phyloP scores from a whole-genome alignment of 2,888 invertebrate species.

The Acrocyrtus sp. region DNA sequence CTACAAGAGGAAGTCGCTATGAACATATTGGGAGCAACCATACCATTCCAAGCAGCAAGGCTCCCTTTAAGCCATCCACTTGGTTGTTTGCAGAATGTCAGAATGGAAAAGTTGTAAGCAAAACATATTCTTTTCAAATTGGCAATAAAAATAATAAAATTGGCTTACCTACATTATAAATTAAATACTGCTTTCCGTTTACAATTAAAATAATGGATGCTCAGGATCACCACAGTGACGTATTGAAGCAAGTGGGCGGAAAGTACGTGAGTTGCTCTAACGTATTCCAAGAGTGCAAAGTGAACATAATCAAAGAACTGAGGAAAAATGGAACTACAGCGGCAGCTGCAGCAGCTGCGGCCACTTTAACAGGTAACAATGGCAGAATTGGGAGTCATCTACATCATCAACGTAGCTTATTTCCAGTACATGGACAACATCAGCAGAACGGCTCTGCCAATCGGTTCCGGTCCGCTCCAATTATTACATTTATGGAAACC shows the following conservation, averaged over 20 bases:
- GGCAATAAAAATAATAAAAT: too few relatives aligned
- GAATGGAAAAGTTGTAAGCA: slow-evolving; percentile 44
- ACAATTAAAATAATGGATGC: too few relatives aligned
- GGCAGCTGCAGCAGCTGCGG: slow-evolving; percentile 33
- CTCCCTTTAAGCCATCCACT: slow-evolving; percentile 51
- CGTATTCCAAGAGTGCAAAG: slow-evolving; percentile 61
- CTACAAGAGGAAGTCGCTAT: slow-evolving; percentile 12
- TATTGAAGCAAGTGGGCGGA: slow-evolving; percentile 40
- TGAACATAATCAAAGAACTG: slow-evolving; percentile 60
- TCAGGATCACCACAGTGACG: slow-evolving; percentile 38
- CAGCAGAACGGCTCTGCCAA: slow-evolving; percentile 25
- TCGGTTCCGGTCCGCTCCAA: slow-evolving; percentile 72
- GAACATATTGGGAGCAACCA: slow-evolving; percentile 10
- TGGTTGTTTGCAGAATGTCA: slow-evolving; percentile 57
- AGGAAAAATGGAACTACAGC: slow-evolving; percentile 53
- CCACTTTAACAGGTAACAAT: slow-evolving; percentile 32
- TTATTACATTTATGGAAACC: slow-evolving; percentile 71
- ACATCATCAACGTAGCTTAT: slow-evolving; percentile 10
- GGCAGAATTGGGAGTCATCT: slow-evolving; percentile 25
- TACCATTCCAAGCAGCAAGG: slow-evolving; percentile 18
- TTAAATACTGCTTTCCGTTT: too few relatives aligned
- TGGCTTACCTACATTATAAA: too few relatives aligned
- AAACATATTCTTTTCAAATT: too few relatives aligned
- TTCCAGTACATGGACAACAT: too few relatives aligned
- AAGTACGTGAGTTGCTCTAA: slow-evolving; percentile 60